Evolutionary conservation across 2,888 invertebrate species (phyloP), one percentile per base, ranked within the genome.

Genomic region (Aleiodes alternator): DNA sequence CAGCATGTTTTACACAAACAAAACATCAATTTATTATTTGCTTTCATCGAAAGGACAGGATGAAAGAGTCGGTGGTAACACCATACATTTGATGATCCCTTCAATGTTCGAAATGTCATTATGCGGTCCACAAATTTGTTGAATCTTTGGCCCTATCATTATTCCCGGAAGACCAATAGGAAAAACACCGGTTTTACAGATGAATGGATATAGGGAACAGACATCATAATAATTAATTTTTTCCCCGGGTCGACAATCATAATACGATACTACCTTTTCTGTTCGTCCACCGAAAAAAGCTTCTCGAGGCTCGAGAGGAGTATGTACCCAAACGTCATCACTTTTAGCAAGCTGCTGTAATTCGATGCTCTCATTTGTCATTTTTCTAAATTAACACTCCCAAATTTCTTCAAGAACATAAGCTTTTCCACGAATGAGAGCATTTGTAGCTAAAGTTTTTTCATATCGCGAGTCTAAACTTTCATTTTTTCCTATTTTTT

Each of bases 21-120:
- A 51, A 51, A 51, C 51, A 51, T 51, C n/a, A 51, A 14, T 51
- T 51, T 51, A 51, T 14, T 14, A 51, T 51, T 51, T 51, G 51
- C 51, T 51, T 51, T 51, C 51, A 51, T 51, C 8, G 9, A 9
- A 51, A 51, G 51, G 8, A 51, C 51, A 4, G 51, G 51, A 51
- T 51, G 34, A 34, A 34, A 34, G 6, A 34, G 34, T 34, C 34
- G 34, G 34, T 34, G 34, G 34, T 34, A 34, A 6, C 3, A 34
- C 34, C 34, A 4, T 3, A 34, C 34, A 34, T 34, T 34, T 34
- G 3, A 34, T 34, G 6, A 55, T 12, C 7, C 55, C 55, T 14
- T 55, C 55, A 12, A 55, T 14, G 16, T 55, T 55, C 3, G 55
- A 55, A 6, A 55, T 12, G 14, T 55, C 55, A 55, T 55, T 55